These are phyloP conservation scores for Ophion costatus DNA, from an alignment of 2,888 invertebrate species.

Conservation along the genomic window DNA sequence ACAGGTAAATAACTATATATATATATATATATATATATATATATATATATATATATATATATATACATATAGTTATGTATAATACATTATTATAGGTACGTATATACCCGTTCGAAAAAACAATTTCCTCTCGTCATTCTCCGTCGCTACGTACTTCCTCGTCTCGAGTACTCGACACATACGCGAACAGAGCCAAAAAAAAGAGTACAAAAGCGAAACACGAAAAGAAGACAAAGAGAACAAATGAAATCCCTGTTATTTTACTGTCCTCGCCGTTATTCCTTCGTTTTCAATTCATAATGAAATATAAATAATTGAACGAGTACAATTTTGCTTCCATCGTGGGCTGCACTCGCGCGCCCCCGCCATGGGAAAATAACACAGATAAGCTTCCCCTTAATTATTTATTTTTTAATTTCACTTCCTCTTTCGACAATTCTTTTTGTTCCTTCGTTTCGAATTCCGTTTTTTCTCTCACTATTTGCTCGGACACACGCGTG, in stretches of 20 bases:
- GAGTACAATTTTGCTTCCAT: conserved; percentile 34
- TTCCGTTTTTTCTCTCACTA: conserved; percentile 47
- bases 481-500: conserved; percentile 46
- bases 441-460: conserved; percentile 31
- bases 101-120: conserved; percentile 37
- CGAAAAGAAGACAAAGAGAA: not conserved
- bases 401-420: conserved; percentile 56
- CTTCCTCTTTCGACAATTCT: conserved; percentile 21
- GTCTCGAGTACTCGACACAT: conserved; percentile 32
- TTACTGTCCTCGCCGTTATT: conserved; percentile 39
- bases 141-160: conserved; percentile 48
- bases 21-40: not conserved
- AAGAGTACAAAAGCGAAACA: not conserved
- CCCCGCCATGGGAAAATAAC: conserved; percentile 20
- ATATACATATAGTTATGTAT: not conserved
- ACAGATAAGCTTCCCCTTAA: conserved; percentile 8
- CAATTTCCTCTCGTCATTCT: conserved; percentile 58
- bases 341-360: not conserved
- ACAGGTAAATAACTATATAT: not conserved
- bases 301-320: conserved; percentile 57
- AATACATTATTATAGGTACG: not conserved
- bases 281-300: conserved; percentile 50
- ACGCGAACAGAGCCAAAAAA: conserved; percentile 9
- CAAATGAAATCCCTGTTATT: conserved; percentile 16
- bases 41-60: conserved; percentile 31